Evolutionary conservation across 1,140 invertebrate species (phyloP).

Genomic region (Tetragnatha versicolor): DNA sequence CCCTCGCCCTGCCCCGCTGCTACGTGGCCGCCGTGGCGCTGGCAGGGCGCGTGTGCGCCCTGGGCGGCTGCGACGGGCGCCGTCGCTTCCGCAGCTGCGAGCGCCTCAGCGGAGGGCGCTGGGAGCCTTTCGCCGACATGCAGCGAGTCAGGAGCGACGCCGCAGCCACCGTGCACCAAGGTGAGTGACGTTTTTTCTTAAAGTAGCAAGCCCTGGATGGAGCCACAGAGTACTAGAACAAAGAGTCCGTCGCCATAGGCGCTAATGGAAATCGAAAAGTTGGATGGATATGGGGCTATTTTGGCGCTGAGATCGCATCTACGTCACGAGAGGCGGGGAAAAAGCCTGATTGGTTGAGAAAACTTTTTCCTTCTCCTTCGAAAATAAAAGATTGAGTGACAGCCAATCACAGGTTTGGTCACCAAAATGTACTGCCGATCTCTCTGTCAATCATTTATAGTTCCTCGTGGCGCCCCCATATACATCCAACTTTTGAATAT

Average conservation of each 20-base stretch:
- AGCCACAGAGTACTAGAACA: not conserved
- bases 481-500: too few relatives aligned
- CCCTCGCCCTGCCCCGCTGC: not conserved
- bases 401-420: too few relatives aligned
- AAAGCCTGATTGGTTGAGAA: not conserved
- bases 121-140: slow-evolving; percentile 55
- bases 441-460: too few relatives aligned
- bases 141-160: slow-evolving; percentile 81
- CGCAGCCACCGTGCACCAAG: slow-evolving; percentile 62
- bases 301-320: not conserved
- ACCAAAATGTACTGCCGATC: too few relatives aligned
- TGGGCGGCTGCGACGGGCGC: slow-evolving; percentile 53
- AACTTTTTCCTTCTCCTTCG: not conserved
- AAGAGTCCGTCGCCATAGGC: not conserved
- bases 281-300: not conserved
- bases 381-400: too few relatives aligned
- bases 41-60: slow-evolving; percentile 7
- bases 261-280: not conserved
- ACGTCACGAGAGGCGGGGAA: not conserved
- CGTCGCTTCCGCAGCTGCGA: slow-evolving; percentile 38
- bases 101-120: not conserved
- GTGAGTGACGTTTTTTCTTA: not conserved
- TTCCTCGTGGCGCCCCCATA: too few relatives aligned
- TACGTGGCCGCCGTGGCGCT: slow-evolving; percentile 1
- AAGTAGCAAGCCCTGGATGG: not conserved